Percentiles rank a stretch among this genome's conserved stretches.
Evolutionary conservation across 2,797 vertebrate genomes (phyloP).

Genomic region (Rousettus madagascariensis): DNA sequence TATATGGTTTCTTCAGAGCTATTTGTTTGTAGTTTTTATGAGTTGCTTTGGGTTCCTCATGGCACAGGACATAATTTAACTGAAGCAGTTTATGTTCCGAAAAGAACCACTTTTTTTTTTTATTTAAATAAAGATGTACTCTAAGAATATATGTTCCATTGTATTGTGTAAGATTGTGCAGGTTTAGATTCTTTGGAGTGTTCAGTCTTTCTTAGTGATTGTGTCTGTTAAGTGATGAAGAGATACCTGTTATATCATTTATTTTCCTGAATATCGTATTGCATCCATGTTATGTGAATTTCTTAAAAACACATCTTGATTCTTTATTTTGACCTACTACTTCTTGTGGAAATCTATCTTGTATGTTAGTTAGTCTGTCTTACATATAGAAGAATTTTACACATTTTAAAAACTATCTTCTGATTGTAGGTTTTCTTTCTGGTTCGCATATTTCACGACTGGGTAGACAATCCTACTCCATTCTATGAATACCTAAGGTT

Average conservation of each 20-base stretch:
- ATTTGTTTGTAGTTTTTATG: background rate
- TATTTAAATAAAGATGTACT: background rate
- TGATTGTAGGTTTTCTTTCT: background rate
- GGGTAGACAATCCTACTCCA: background rate
- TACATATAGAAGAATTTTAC: background rate
- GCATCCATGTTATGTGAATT: background rate
- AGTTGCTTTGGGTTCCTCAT: background rate
- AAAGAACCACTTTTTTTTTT: background rate
- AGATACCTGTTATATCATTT: fast-evolving
- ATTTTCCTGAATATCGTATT: background rate
- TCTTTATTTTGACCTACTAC: background rate
- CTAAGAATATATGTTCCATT: background rate
- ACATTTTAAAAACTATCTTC: background rate
- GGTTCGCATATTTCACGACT: background rate
- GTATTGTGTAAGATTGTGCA: background rate
- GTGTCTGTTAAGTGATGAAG: background rate
- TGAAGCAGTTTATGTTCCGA: background rate
- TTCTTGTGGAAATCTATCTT: background rate
- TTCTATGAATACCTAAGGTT: background rate
- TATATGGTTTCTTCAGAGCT: background rate
- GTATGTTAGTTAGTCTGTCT: background rate
- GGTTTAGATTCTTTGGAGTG: background rate
- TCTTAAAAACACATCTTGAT: background rate
- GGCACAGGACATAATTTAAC: background rate
- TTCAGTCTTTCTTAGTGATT: background rate